Percentiles rank a stretch among this genome's conserved stretches.
phyloP scores from a whole-genome alignment of 2,797 vertebrate genomes.

The Clamator glandarius region DNA sequence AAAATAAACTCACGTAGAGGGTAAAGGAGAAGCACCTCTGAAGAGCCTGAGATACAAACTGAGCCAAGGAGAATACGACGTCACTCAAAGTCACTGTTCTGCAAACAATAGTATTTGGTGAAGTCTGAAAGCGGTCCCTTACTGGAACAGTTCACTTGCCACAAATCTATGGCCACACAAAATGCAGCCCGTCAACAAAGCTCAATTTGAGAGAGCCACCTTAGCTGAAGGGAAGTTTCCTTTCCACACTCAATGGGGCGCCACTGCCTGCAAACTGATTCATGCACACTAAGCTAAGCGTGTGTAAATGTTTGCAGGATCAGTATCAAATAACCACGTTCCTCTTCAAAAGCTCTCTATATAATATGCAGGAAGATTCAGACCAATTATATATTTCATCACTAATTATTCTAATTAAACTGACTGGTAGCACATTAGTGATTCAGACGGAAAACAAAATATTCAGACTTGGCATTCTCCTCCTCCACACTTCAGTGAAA shows the following conservation, averaged over 20 bases:
- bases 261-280: neutral
- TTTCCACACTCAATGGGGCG: neutral
- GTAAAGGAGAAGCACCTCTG: neutral
- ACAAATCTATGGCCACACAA: neutral
- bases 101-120: neutral
- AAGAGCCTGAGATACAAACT: neutral
- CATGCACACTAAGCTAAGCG: neutral
- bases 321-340: conserved; percentile 33
- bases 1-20: neutral
- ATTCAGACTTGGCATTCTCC: conserved; percentile 53
- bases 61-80: neutral
- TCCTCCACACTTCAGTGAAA: conserved; percentile 41
- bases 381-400: conserved; percentile 52
- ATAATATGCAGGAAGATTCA: conserved; percentile 21
- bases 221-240: neutral
- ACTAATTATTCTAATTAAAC: conserved; percentile 70
- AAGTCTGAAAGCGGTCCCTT: neutral
- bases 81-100: neutral
- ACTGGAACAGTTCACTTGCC: neutral
- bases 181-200: neutral
- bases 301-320: conserved; percentile 32
- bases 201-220: neutral
- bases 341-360: conserved; percentile 40
- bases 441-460: conserved; percentile 66
- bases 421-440: conserved; percentile 51